Evolutionary conservation across 2,113 vertebrate species (phyloP), one percentile per base, ranked within the genome.

Genomic region (Sprattus sprattus): DNA sequence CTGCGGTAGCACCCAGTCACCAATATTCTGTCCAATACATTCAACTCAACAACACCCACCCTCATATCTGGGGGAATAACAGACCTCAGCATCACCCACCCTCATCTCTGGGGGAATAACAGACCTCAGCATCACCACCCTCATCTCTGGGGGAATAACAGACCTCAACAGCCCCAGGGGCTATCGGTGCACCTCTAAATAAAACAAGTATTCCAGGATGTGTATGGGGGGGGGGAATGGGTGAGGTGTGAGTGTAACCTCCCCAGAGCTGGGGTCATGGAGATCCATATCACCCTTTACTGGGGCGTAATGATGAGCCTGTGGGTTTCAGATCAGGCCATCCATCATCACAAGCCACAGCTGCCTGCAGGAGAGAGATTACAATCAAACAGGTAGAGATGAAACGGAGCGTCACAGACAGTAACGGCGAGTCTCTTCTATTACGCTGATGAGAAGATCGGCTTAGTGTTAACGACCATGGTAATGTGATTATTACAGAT

Each of bases 341-440:
- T 86, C 85, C 85, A 86, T 86, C 81, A 78, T 67, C 20, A 10
- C 20, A 45, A 15, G 46, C 57, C 64, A 32, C 49, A 71, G 85
- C 81, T 81, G 25, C 50, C 60, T 75, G 81, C 28, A 3, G 75
- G 47, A 22, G 81, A 82, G n/a, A 64, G 9, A 49, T 81, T 46
- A 25, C n/a, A 47, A 54, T 11, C 57, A 15, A 16, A 67, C 71
- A 16, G 45, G 44, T 45, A 49, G 22, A 2, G 71, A 32, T 22
- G 45, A 75, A 52, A 32, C 13, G 71, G 32, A 78, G n/a, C 45
- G 13, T 50, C 39, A 44, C 44, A 20, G 16, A 22, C 8, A 64
- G 84, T 39, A 39, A 15, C 15, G 46, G 64, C n/a, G 25, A 18
- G n/a, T n/a, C 18, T 2, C 47, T 39, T 28, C 25, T 78, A 78